These are phyloP conservation scores for Brachionus sp. DNA, from an alignment of 1,140 invertebrate species.

Conservation along the genomic window DNA sequence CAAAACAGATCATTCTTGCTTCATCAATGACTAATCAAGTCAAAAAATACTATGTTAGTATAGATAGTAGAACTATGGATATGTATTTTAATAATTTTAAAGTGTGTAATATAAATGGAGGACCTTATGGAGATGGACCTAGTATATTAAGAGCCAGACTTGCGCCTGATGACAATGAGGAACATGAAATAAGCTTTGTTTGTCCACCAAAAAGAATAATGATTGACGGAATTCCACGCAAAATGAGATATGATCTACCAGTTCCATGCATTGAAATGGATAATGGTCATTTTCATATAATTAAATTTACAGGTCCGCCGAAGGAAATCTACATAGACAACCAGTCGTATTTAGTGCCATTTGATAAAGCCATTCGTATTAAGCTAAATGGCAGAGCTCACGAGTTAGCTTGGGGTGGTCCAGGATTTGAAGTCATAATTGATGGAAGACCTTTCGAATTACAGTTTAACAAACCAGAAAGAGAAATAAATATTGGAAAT, in stretches of 20 bases:
- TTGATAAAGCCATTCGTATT: constrained; percentile 73
- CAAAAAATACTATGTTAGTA: constrained; percentile 13
- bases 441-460: constrained; percentile 63
- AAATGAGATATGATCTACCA: constrained; percentile 39
- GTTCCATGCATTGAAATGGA: constrained; percentile 49
- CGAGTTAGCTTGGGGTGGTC: constrained; percentile 80
- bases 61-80: constrained; percentile 35
- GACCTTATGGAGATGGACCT: constrained; percentile 1
- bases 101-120: constrained; percentile 29
- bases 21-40: not conserved
- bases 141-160: not conserved
- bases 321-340: constrained; percentile 84
- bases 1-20: constrained; percentile 19
- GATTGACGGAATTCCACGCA: constrained; percentile 27
- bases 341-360: constrained; percentile 67
- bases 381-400: constrained; percentile 71
- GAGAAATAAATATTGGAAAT: constrained; percentile 32
- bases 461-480: constrained; percentile 41
- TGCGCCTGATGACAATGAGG: constrained; percentile 18
- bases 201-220: constrained; percentile 38
- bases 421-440: constrained; percentile 76
- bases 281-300: constrained; percentile 63
- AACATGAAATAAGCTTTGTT: constrained; percentile 40
- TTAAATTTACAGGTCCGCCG: constrained; percentile 84
- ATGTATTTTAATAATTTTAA: constrained; percentile 45